Evolutionary conservation across 2,113 vertebrate species (phyloP), one percentile per base, ranked within the genome.

Genomic region (Haemorhous mexicanus): DNA sequence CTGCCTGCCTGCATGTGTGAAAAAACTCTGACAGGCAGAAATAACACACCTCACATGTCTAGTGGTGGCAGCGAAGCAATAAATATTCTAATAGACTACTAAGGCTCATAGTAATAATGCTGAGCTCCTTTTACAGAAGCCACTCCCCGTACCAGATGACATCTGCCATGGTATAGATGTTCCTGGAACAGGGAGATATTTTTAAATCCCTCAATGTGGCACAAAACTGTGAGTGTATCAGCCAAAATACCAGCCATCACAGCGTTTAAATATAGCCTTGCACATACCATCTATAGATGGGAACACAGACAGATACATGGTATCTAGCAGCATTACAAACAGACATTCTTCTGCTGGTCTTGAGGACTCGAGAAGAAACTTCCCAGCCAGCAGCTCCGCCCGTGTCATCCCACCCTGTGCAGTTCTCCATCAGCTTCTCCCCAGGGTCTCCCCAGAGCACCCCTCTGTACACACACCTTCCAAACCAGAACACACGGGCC

Each of bases 171-270:
- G 89, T 92, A 93, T 90, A 93, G 93, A 94, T 77, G 95, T 96
- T 96, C 96, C 94, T 96, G 89, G 90, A 97, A 95, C 94, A 89
- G 90, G 46, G 66, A 94, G 96, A 79, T 97, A 96, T 97, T 97
- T 97, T 97, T 97, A 96, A 96, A 93, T 87, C 94, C 68, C 95
- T 94, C 92, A 81, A 74, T 59, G 89, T 95, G 92, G 94, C 90
- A 95, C 87, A 96, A 96, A 97, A 96, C 96, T 95, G 96, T 95
- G 90, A 96, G 95, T 55, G 84, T 81, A 96, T 96, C 96, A 97
- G 96, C 97, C 97, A 96, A 97, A 96, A 97, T 97, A 97, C 96
- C 97, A 97, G 84, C 95, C 91, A 97, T 82, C 70, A 81, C 41
- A 85, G 75, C 32, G 1, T 78, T 94, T 97, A 97, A 94, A 97